These are phyloP conservation scores for Tachysurus vachellii DNA, from an alignment of 2,113 vertebrate species.

Conservation along the genomic window DNA sequence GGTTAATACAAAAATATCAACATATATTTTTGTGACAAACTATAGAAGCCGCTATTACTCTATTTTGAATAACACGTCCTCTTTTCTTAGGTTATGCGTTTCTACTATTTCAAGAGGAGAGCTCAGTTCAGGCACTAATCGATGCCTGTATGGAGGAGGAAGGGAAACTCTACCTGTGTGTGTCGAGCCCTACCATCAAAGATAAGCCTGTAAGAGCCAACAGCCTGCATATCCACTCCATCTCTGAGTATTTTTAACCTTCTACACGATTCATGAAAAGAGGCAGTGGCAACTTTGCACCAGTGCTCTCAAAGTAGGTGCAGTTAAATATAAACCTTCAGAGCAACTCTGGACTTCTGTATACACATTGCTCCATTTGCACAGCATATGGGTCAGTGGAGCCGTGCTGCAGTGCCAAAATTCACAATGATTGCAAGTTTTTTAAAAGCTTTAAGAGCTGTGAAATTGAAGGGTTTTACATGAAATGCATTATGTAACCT, in stretches of 20 bases:
- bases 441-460: not conserved
- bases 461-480: not conserved
- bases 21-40: not conserved
- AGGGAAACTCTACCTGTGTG: conserved; percentile 96
- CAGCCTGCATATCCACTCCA: conserved; percentile 11
- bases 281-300: not conserved
- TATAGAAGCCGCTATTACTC: not conserved
- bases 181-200: conserved; percentile 99
- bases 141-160: conserved; percentile 99
- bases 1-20: not conserved
- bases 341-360: conserved; percentile 28
- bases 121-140: conserved; percentile 97
- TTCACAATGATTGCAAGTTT: not conserved
- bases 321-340: conserved; percentile 47
- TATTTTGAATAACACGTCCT: conserved; percentile 4
- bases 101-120: conserved; percentile 98
- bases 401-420: not conserved
- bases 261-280: not conserved
- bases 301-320: conserved; percentile 37
- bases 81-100: conserved; percentile 89
- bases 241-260: conserved; percentile 34
- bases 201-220: conserved; percentile 90
- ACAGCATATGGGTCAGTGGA: conserved; percentile 17
- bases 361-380: conserved; percentile 32
- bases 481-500: not conserved